phyloP scores from a whole-genome alignment of 2,113 vertebrate genomes.

The Burhinus oedicnemus region DNA sequence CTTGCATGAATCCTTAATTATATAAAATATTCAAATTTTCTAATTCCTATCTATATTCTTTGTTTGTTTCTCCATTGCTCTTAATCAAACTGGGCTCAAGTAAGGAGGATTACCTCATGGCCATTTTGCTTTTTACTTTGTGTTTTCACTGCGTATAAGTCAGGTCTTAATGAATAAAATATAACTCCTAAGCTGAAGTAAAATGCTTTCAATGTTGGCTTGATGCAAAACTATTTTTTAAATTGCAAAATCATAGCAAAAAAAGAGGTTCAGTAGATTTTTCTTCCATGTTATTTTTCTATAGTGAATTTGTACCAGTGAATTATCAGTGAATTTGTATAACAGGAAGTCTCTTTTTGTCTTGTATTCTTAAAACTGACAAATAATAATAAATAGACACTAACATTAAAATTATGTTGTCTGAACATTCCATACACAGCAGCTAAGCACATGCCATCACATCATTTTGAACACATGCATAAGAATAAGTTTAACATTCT shows the following conservation, averaged over 20 bases:
- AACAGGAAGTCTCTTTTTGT: background rate
- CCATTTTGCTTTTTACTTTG: background rate
- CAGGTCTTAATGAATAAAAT: background rate
- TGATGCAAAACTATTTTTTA: background rate
- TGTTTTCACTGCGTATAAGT: background rate
- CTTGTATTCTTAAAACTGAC: background rate
- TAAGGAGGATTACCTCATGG: rapidly evolving
- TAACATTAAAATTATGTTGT: background rate
- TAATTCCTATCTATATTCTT: background rate
- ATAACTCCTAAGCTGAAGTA: background rate
- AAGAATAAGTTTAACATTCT: background rate
- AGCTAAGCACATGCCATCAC: background rate
- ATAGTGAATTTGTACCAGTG: background rate
- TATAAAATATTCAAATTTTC: background rate
- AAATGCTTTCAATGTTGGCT: background rate
- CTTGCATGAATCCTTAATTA: background rate
- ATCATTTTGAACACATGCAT: background rate
- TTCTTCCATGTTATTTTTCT: background rate
- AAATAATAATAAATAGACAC: background rate
- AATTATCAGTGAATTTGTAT: background rate
- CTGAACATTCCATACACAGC: background rate
- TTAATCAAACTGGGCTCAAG: background rate
- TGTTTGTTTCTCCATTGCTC: background rate
- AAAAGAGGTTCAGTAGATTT: background rate
- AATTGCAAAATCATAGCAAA: background rate